These are phyloP conservation scores for Ephydatia muelleri DNA, from an alignment of 37 sponge, comb jelly and placozoan genomes.

Conservation along the genomic window DNA sequence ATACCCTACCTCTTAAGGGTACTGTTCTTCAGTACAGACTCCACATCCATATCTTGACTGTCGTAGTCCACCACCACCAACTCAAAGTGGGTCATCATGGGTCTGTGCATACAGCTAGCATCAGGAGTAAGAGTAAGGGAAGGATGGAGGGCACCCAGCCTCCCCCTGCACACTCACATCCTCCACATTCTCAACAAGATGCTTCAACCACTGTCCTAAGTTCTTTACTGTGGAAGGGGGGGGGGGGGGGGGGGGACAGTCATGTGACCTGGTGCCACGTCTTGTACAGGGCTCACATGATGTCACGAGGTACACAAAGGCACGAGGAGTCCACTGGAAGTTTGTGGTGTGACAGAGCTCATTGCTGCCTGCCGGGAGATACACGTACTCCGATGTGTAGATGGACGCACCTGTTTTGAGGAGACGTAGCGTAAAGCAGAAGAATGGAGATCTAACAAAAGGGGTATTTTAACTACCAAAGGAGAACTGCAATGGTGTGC, in stretches of 20 bases:
- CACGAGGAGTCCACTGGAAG: slow-evolving; percentile 58
- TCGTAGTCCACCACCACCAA: slow-evolving; percentile 68
- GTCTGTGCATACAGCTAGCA: slow-evolving; percentile 44
- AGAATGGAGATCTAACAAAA: not conserved
- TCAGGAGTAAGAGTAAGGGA: not conserved
- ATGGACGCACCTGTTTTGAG: not conserved
- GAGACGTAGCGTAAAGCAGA: not conserved
- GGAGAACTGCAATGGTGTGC: no score
- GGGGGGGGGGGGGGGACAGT: not conserved
- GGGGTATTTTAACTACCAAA: not conserved
- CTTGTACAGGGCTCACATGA: slow-evolving; percentile 17
- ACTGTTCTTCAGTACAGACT: slow-evolving; percentile 19
- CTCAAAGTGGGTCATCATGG: slow-evolving; percentile 50
- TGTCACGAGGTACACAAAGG: slow-evolving; percentile 50
- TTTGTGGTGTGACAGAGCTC: slow-evolving; percentile 48
- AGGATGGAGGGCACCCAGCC: not conserved
- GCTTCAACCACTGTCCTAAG: slow-evolving; percentile 58
- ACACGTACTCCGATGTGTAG: slow-evolving; percentile 68
- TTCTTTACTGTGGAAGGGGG: slow-evolving; percentile 71
- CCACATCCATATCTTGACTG: slow-evolving; percentile 66
- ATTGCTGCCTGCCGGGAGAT: slow-evolving; percentile 3
- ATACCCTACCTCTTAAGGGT: slow-evolving; percentile 28
- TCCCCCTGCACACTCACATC: slow-evolving; percentile 61
- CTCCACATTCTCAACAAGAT: slow-evolving; percentile 77
- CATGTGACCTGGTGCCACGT: not conserved